Percentiles rank a stretch among this genome's conserved stretches.
Conservation (phyloP, 2,888 invertebrate species). For the Polydrusus pterygomalis region DNA sequence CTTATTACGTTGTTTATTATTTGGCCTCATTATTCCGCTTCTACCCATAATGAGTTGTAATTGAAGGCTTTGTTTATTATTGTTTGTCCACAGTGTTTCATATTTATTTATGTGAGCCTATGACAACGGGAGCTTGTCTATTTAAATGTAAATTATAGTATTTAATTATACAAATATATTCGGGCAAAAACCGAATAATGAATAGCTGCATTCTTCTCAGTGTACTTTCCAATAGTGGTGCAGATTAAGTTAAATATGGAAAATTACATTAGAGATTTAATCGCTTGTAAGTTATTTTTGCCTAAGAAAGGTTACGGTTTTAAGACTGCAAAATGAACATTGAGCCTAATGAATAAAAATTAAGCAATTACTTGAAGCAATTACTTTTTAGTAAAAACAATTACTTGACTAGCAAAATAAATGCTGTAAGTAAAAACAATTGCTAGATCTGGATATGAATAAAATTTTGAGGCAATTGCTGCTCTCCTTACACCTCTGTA, state of each 20-base stretch:
- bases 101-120: conserved; percentile 62
- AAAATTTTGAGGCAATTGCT: too few species aligned
- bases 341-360: too few species aligned
- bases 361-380: too few species aligned
- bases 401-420: too few species aligned
- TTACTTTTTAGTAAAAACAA: too few species aligned
- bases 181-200: conserved; percentile 57
- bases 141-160: conserved; percentile 62
- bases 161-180: conserved; percentile 61
- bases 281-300: too few species aligned
- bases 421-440: too few species aligned
- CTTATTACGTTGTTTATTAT: conserved; percentile 64
- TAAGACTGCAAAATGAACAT: too few species aligned
- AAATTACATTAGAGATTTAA: too few species aligned
- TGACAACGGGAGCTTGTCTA: conserved; percentile 62
- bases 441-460: too few species aligned
- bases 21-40: conserved; percentile 61
- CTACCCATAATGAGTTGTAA: conserved; percentile 61
- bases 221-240: conserved; percentile 52
- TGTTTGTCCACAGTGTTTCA: conserved; percentile 62
- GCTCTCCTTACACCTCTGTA: too few species aligned
- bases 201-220: conserved; percentile 50
- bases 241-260: conserved; percentile 30
- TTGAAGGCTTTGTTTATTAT: conserved; percentile 63
- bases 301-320: too few species aligned